These are phyloP conservation scores for Hyles lineata DNA, from an alignment of 2,888 invertebrate genomes.

Conservation along the genomic window DNA sequence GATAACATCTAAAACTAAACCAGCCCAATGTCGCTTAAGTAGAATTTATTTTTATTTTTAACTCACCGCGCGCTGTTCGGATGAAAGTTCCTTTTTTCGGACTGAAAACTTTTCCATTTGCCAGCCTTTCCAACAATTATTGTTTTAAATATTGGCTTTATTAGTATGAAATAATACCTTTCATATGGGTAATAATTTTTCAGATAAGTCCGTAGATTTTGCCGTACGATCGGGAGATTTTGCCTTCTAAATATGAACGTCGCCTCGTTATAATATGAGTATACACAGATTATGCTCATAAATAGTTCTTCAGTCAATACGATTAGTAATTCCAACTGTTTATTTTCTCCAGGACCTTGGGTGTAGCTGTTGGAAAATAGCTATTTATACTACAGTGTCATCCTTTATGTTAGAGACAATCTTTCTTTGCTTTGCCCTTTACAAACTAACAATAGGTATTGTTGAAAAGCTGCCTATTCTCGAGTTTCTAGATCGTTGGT, in stretches of 20 bases:
- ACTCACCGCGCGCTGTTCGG: no score
- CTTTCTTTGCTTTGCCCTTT: slow-evolving; percentile 44
- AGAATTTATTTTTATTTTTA: no score
- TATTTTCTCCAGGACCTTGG: slow-evolving; percentile 21
- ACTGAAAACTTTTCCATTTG: no score
- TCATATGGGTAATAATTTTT: neutral
- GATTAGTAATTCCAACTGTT: slow-evolving; percentile 10
- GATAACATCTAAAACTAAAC: no score
- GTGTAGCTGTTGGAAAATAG: slow-evolving; percentile 1
- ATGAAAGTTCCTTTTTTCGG: no score
- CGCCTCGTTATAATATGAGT: neutral
- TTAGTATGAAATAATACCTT: no score
- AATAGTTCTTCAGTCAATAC: neutral
- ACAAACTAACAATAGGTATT: slow-evolving; percentile 45
- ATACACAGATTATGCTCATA: neutral
- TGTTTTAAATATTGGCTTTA: no score
- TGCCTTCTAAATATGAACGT: no score
- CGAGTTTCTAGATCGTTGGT: slow-evolving; percentile 40
- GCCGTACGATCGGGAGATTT: neutral
- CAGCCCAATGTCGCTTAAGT: no score
- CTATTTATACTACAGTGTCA: slow-evolving; percentile 29
- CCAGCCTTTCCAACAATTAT: no score
- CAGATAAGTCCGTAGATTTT: neutral
- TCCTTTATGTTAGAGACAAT: slow-evolving; percentile 32
- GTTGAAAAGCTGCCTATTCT: slow-evolving; percentile 42